Base-by-base conservation (phyloP, 2,888 invertebrate genomes). In the Drosophila infuscata region DNA sequence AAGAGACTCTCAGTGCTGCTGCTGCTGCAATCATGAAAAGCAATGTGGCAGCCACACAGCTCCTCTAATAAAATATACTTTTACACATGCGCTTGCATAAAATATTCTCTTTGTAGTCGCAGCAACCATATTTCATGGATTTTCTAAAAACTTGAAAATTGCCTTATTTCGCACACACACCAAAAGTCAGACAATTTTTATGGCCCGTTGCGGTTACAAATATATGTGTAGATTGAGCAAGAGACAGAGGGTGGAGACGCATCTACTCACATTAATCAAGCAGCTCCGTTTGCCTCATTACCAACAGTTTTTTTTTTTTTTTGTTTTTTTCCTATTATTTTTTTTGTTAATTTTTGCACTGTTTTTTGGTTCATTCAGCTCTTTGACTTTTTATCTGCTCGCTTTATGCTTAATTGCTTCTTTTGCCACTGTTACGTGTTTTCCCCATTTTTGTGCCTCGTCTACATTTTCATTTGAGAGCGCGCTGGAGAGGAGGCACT, bases 351-450 rank as follows among this genome's bases (percentile, higher is more conserved):
- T 76, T 70, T 76, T 70, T 62, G 43, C 25, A 41, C 38, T 36
- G 49, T 25, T 62, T 62, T 67, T 66, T 54, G 36, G 30, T 68
- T 32, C 30, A 49, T 73, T 68, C 48, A 29, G 67, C 58, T 73
- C 69, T 81, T 83, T 82, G 81, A 74, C 77, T 83, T 81, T 82
- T 84, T 82, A 82, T 84, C 81, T 74, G 61, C 60, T 72, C 72
- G 71, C 74, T 84, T 82, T 71, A 80, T 84, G 83, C 84, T 82
- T 82, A 84, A 82, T 84, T 84, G 82, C 84, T 77, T 54, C 82
- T 70, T 73, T 68, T 73, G 84, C 78, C 53, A 63, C 67, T 74
- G 62, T 76, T 69, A 60, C 68, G 36, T 38, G 59, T 54, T 59
- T 60, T 56, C 15, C 57, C 17, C 15, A 20, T 17, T 35, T 54